Evolutionary conservation across 2,888 invertebrate species (phyloP).

Genomic region (Conchocele bisecta): DNA sequence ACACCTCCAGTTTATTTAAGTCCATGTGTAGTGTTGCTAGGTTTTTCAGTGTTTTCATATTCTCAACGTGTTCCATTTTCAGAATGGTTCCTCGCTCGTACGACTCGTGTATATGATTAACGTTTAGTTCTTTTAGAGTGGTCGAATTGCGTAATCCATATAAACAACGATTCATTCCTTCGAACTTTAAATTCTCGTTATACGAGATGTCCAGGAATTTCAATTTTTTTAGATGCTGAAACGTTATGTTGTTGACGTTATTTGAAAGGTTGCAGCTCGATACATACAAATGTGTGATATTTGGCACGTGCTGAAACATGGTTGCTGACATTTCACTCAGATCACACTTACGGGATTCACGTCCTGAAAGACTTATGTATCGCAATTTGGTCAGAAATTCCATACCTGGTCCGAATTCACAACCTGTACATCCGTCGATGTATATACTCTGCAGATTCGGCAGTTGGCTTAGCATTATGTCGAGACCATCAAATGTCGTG

Average conservation of each 20-base stretch:
- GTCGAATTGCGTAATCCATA: conserved; percentile 28
- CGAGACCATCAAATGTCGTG: too few species aligned
- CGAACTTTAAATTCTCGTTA: conserved; percentile 34
- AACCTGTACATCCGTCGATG: too few species aligned
- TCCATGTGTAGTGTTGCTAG: conserved; percentile 37
- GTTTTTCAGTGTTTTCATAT: conserved; percentile 27
- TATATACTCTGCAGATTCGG: too few species aligned
- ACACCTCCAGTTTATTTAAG: conserved; percentile 51
- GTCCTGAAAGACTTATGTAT: too few species aligned
- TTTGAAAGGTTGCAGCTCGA: too few species aligned
- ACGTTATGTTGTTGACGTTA: conserved; percentile 4
- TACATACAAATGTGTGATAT: too few species aligned
- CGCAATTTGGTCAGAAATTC: too few species aligned
- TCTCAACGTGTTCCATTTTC: conserved; percentile 6
- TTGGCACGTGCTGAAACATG: too few species aligned
- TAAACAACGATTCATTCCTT: conserved; percentile 41
- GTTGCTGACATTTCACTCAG: too few species aligned
- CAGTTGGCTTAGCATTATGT: too few species aligned
- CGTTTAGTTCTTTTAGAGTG: conserved; percentile 16
- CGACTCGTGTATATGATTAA: conserved; percentile 27
- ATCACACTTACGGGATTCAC: too few species aligned
- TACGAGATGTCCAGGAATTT: conserved; percentile 37
- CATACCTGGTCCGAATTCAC: too few species aligned
- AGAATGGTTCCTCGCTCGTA: conserved; percentile 22
- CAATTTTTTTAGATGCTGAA: conserved; percentile 27